Conservation (phyloP, 2,113 vertebrate genomes). For the Penelope pileata region DNA sequence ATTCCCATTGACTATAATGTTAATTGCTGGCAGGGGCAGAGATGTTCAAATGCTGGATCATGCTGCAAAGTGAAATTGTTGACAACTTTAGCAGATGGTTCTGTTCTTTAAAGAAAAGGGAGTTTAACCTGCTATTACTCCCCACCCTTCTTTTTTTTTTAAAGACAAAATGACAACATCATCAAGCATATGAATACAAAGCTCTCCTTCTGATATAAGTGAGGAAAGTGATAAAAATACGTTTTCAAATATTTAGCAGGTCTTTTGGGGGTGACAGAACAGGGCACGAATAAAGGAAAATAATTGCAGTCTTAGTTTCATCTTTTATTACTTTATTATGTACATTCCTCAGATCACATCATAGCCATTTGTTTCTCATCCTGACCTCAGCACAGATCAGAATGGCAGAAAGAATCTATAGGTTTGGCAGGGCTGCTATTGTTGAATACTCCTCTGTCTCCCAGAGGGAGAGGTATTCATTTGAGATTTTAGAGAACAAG, state of each 20-base stretch:
- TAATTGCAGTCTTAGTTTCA: neutral
- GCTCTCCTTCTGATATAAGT: neutral
- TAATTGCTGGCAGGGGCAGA: neutral
- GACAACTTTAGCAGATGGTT: neutral
- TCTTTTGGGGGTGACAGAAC: neutral
- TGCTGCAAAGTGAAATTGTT: neutral
- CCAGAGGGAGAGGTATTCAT: conserved; percentile 59
- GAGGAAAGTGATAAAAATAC: conserved; percentile 14
- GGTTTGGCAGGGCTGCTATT: conserved; percentile 29
- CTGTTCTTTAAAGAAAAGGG: neutral
- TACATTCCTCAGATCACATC: neutral
- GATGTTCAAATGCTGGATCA: neutral
- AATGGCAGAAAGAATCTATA: neutral
- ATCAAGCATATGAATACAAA: neutral
- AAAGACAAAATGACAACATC: neutral
- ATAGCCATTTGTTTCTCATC: conserved; percentile 46
- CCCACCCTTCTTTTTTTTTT: neutral
- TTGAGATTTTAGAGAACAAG: conserved; percentile 77
- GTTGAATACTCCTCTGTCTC: conserved; percentile 27
- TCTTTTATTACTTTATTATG: neutral
- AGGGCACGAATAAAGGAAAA: neutral
- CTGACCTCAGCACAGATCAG: conserved; percentile 29
- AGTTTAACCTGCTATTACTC: neutral
- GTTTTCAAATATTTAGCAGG: neutral
- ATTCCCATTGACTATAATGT: conserved; percentile 36